phyloP scores from a whole-genome alignment of 2,888 invertebrate species.

The Epiblema foenella region DNA sequence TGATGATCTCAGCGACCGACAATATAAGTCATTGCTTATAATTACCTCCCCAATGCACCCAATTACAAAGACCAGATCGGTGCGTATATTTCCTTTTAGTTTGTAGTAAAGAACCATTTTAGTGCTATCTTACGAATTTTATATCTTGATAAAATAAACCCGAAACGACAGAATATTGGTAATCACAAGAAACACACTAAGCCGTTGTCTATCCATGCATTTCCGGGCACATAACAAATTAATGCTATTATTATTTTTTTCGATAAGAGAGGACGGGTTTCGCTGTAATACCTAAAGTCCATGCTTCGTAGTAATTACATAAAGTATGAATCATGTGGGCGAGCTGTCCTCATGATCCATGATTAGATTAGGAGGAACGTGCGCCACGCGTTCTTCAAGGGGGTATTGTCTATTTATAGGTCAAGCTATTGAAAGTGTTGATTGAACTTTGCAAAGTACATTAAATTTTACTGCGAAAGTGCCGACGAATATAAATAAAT shows the following conservation, averaged over 20 bases:
- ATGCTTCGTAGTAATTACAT: constrained; percentile 23
- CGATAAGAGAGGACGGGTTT: no score
- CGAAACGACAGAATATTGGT: not conserved
- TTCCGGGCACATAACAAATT: no score
- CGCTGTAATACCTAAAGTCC: not conserved
- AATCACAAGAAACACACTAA: not conserved
- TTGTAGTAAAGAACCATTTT: not conserved
- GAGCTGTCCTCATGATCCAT: constrained; percentile 29
- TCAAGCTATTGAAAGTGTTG: constrained; percentile 25
- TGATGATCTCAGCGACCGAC: not conserved
- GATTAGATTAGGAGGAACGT: constrained; percentile 37
- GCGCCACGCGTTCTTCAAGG: constrained; percentile 28
- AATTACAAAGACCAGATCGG: not conserved
- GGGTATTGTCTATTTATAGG: constrained; percentile 38
- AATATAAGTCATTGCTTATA: not conserved
- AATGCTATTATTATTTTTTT: no score
- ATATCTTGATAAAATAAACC: not conserved
- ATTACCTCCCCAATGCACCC: not conserved
- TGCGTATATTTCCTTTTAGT: not conserved
- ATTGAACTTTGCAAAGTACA: constrained; percentile 28
- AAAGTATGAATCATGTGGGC: constrained; percentile 33
- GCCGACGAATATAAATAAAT: no score
- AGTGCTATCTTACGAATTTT: not conserved
- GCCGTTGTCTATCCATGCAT: no score
- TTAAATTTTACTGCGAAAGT: not conserved